phyloP scores from a whole-genome alignment of 2,797 vertebrate species.

The Coregonus sp. region DNA sequence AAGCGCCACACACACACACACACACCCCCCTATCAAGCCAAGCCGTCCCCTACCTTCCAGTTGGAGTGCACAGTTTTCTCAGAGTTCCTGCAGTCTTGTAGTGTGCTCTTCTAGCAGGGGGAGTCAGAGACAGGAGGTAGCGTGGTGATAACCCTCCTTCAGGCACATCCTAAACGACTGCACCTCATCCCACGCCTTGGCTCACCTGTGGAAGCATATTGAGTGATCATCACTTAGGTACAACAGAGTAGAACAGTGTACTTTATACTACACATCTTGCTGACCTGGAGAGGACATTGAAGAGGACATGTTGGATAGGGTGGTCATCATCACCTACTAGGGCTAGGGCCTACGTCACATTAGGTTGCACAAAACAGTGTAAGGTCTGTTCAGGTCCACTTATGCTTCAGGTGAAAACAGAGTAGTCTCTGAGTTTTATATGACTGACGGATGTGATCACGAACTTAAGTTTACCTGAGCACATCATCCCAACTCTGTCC shows the following conservation, averaged over 20 bases:
- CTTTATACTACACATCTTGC: conserved; percentile 80
- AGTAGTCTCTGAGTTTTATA: neutral
- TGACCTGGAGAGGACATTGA: conserved; percentile 80
- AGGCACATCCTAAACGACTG: conserved; percentile 88
- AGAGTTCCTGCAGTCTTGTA: conserved; percentile 83
- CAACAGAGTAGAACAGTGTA: no score
- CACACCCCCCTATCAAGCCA: neutral
- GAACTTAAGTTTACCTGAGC: conserved; percentile 83
- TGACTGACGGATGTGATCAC: neutral
- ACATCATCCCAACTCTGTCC: conserved; percentile 86
- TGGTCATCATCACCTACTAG: neutral
- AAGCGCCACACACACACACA: no score
- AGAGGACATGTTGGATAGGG: neutral
- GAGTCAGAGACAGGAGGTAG: conserved; percentile 80
- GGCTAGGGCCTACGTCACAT: neutral
- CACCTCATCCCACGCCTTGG: conserved; percentile 88
- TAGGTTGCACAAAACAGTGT: neutral
- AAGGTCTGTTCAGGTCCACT: neutral
- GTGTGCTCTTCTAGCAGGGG: conserved; percentile 89
- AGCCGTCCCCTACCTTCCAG: conserved; percentile 87
- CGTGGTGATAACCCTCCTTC: conserved; percentile 81
- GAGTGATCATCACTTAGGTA: neutral
- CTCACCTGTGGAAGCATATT: conserved; percentile 83
- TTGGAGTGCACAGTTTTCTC: conserved; percentile 83
- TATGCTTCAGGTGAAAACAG: neutral